Evolutionary conservation across 2,797 vertebrate species (phyloP).

Genomic region (Cephalopachus bancanus): DNA sequence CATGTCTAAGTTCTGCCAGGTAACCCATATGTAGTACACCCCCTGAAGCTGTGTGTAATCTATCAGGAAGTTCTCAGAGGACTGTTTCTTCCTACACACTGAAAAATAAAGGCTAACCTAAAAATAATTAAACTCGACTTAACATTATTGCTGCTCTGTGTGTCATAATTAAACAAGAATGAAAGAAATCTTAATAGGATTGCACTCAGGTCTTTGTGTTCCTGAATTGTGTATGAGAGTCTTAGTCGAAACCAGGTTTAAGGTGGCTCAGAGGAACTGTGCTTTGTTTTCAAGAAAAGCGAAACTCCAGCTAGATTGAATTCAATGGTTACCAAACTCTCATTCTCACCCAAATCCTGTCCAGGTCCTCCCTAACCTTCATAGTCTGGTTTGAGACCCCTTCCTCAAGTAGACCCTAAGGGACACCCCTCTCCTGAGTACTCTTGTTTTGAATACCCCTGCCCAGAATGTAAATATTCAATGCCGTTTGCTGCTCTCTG

Average conservation of each 20-base stretch:
- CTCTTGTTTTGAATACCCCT: neutral
- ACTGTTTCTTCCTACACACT: neutral
- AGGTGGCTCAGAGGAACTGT: neutral
- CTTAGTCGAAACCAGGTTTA: neutral
- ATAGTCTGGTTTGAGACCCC: neutral
- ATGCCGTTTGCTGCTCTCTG: neutral
- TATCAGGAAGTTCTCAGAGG: neutral
- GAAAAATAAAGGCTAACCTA: slow-evolving; percentile 49
- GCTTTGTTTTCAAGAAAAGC: slow-evolving; percentile 28
- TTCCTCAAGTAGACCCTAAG: neutral
- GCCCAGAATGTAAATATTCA: neutral
- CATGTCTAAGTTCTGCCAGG: neutral
- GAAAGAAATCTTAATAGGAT: slow-evolving; percentile 62
- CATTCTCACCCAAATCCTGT: neutral
- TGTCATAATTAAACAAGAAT: slow-evolving; percentile 56
- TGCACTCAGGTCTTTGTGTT: slow-evolving; percentile 17
- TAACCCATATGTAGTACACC: neutral
- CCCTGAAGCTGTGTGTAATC: neutral
- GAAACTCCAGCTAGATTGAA: neutral
- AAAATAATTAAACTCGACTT: slow-evolving; percentile 68
- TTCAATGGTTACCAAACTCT: neutral
- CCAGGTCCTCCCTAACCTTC: neutral
- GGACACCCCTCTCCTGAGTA: neutral
- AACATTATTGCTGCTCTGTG: neutral
- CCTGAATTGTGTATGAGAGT: neutral